A percentile compares a stretch with the other conserved stretches of the same genome.
Conservation (phyloP, 2,888 invertebrate species). For the Noctua janthe region DNA sequence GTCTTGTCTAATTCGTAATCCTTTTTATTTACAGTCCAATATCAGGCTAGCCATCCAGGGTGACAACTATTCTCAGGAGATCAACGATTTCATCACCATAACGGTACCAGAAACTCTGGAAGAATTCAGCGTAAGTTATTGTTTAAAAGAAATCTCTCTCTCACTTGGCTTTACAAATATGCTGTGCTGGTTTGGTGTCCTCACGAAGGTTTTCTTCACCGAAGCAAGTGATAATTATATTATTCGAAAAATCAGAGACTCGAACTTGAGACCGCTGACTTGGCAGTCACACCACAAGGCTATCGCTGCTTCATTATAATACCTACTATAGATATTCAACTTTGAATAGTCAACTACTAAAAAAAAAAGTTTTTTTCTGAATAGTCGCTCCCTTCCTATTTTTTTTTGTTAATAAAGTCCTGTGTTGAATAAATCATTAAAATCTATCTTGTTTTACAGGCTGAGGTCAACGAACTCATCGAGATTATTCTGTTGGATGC, state of each 20-base stretch:
- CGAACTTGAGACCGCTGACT: too few relatives aligned
- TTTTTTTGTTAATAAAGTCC: neutral
- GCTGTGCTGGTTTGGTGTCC: too few relatives aligned
- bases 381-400: neutral
- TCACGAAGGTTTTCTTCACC: too few relatives aligned
- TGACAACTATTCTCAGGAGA: conserved; percentile 46
- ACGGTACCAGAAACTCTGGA: conserved; percentile 32
- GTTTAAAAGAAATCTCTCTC: neutral
- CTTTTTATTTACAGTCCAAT: conserved; percentile 54
- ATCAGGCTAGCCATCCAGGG: conserved; percentile 53
- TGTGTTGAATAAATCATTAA: neutral
- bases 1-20: neutral
- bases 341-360: too few relatives aligned
- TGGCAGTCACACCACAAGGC: too few relatives aligned
- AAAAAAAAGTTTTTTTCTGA: neutral
- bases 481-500: conserved; percentile 49
- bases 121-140: conserved; percentile 47
- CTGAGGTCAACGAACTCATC: conserved; percentile 51
- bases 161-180: too few relatives aligned
- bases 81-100: conserved; percentile 52
- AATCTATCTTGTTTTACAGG: conserved; percentile 28
- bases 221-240: too few relatives aligned
- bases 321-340: too few relatives aligned
- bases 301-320: too few relatives aligned
- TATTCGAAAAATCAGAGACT: too few relatives aligned